Conservation (phyloP, 2,113 vertebrate genomes). For the Fregetta grallaria region DNA sequence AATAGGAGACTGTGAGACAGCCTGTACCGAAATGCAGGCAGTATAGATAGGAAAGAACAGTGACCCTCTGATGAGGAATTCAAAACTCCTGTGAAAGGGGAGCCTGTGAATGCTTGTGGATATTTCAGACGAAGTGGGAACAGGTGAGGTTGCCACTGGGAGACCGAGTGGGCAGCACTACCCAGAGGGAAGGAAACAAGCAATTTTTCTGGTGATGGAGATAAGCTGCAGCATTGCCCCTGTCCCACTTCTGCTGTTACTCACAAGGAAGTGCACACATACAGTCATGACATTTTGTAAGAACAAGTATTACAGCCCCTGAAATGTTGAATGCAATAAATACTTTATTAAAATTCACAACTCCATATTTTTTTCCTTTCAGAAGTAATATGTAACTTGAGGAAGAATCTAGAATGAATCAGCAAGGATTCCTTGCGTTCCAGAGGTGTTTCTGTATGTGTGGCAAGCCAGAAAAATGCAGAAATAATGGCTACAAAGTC, state of each 20-base stretch:
- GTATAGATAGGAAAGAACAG: neutral
- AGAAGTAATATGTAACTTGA: neutral
- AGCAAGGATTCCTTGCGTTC: neutral
- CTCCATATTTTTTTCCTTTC: neutral
- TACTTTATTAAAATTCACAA: neutral
- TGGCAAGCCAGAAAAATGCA: neutral
- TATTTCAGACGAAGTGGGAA: neutral
- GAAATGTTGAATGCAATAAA: neutral
- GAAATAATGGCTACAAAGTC: neutral
- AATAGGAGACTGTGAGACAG: neutral
- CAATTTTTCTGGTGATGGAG: neutral
- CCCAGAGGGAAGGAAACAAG: neutral
- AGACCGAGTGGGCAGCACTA: accelerated
- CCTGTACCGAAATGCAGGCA: neutral
- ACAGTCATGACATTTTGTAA: neutral
- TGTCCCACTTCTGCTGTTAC: neutral
- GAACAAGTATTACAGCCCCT: neutral
- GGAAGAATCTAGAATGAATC: neutral
- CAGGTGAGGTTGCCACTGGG: neutral
- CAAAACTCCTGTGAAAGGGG: neutral
- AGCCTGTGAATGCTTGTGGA: neutral
- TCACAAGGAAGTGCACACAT: neutral
- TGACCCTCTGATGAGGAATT: neutral
- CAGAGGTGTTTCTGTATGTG: neutral
- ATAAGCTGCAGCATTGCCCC: neutral